Evolutionary conservation across 2,888 invertebrate species (phyloP).

Genomic region (Ecliptopera silaceata): DNA sequence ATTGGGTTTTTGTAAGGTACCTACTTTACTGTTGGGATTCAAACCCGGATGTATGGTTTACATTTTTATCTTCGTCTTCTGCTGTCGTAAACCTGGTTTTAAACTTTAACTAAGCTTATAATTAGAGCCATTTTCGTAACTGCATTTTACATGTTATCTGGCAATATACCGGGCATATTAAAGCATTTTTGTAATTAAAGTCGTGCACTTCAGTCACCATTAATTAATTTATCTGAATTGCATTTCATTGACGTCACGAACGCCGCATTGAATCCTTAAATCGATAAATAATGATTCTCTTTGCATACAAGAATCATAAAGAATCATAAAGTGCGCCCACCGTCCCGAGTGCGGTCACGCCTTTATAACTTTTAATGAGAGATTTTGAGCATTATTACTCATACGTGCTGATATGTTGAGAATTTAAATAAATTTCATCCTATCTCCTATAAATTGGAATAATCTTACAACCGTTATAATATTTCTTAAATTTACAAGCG

Average conservation of each 20-base stretch:
- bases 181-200: constrained; percentile 5
- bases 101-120: too few relatives aligned
- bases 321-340: constrained; percentile 53
- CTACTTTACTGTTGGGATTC: too few relatives aligned
- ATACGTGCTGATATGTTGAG: background rate
- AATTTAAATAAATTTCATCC: background rate
- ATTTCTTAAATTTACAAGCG: too few relatives aligned
- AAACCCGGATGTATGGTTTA: too few relatives aligned
- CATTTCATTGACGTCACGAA: constrained; percentile 44
- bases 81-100: too few relatives aligned
- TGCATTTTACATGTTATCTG: background rate
- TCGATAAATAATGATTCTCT: constrained; percentile 48
- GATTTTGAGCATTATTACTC: constrained; percentile 37
- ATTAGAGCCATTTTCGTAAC: too few relatives aligned
- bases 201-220: background rate
- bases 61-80: too few relatives aligned
- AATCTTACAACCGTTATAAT: background rate
- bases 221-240: constrained; percentile 18
- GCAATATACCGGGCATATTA: background rate
- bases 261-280: constrained; percentile 27
- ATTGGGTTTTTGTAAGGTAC: too few relatives aligned
- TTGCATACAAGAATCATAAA: constrained; percentile 33
- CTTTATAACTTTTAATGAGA: constrained; percentile 48
- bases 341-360: constrained; percentile 41
- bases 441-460: background rate